Evolutionary conservation across 2,797 vertebrate species (phyloP).

Genomic region (Xenopus petersii): DNA sequence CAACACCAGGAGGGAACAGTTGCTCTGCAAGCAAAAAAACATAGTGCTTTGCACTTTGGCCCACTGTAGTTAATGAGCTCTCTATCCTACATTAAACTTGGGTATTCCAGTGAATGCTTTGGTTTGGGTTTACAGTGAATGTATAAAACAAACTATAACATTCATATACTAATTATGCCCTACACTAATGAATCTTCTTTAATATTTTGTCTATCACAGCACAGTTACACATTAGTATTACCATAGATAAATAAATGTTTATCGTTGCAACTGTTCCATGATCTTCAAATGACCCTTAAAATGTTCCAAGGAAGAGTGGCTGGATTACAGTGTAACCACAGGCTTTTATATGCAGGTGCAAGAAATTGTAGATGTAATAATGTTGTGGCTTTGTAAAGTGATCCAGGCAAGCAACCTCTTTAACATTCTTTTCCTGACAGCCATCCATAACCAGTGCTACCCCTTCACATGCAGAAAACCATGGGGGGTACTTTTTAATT

Average conservation of each 20-base stretch:
- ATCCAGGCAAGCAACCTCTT: conserved; percentile 57
- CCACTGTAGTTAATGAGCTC: too few species aligned
- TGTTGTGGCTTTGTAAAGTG: conserved; percentile 68
- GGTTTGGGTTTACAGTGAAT: too few species aligned
- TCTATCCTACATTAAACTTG: too few species aligned
- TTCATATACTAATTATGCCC: too few species aligned
- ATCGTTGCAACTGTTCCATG: conserved; percentile 23
- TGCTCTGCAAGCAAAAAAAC: too few species aligned
- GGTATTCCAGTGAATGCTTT: too few species aligned
- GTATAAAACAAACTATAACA: too few species aligned
- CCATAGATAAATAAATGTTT: background rate
- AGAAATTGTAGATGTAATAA: conserved; percentile 60
- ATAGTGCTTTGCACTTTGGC: too few species aligned
- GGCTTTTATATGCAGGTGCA: conserved; percentile 63
- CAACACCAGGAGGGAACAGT: too few species aligned
- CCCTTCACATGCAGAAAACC: conserved; percentile 18
- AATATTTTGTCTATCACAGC: too few species aligned
- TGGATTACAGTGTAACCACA: conserved; percentile 50
- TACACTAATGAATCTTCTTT: too few species aligned
- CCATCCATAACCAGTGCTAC: conserved; percentile 11
- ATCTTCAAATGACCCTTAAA: conserved; percentile 46
- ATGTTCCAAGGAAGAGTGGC: conserved; percentile 38
- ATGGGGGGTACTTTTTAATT: too few species aligned
- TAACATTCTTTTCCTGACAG: conserved; percentile 56
- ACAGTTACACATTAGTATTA: conserved; percentile 5